A percentile compares a stretch with the other conserved stretches of the same genome.
These are phyloP conservation scores for Apodemia duryi DNA, from an alignment of 2,888 invertebrate genomes.

Conservation along the genomic window DNA sequence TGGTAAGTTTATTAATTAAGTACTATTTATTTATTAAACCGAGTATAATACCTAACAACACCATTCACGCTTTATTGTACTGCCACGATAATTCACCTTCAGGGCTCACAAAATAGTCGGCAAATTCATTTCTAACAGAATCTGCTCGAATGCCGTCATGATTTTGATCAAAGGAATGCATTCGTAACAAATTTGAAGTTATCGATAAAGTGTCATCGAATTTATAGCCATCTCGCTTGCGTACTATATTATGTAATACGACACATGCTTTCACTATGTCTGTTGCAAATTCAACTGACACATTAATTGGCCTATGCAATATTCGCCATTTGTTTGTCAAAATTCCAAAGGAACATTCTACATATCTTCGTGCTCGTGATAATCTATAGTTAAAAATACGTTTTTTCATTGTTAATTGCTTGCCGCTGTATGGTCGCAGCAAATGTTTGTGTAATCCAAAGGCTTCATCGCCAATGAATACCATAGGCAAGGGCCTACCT, in stretches of 20 bases:
- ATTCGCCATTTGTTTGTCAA: constrained; percentile 16
- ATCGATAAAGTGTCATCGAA: constrained; percentile 12
- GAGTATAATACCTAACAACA: constrained; percentile 21
- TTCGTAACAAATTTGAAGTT: constrained; percentile 27
- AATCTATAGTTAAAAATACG: constrained; percentile 14
- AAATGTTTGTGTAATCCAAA: constrained; percentile 16
- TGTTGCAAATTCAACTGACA: constrained; percentile 13
- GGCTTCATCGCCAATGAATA: too few relatives aligned
- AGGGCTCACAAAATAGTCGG: constrained; percentile 28
- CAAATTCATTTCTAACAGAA: constrained; percentile 30
- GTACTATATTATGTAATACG: constrained; percentile 10
- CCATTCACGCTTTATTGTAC: constrained; percentile 29
- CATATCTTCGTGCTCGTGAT: constrained; percentile 11
- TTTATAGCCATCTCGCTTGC: constrained; percentile 11
- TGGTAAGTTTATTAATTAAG: constrained; percentile 1
- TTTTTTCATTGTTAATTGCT: constrained; percentile 10
- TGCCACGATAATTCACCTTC: constrained; percentile 30
- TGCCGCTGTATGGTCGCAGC: constrained; percentile 16
- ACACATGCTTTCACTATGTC: constrained; percentile 13
- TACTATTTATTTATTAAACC: constrained; percentile 25
- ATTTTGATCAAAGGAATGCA: constrained; percentile 28
- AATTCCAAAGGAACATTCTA: not conserved
- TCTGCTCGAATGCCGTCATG: constrained; percentile 28
- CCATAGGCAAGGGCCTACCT: constrained; percentile 9
- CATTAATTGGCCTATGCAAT: constrained; percentile 15